Evolutionary conservation across 2,797 vertebrate genomes (phyloP).

Genomic region (Eurystomus glaucurus): DNA sequence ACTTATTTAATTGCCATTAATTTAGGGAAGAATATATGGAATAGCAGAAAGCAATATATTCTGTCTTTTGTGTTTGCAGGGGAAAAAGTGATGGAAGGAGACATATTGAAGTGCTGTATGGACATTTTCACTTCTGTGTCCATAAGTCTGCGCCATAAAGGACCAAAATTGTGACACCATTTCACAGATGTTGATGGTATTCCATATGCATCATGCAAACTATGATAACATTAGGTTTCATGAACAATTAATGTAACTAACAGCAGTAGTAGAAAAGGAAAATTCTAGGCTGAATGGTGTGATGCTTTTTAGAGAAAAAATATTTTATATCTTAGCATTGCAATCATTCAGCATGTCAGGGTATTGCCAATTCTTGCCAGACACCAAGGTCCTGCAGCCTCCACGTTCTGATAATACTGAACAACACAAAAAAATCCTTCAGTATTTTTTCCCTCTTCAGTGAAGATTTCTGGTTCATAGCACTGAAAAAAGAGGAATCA

Average conservation of each 20-base stretch:
- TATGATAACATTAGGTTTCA: neutral
- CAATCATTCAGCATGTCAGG: neutral
- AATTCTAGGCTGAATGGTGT: neutral
- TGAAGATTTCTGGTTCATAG: neutral
- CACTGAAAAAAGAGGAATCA: neutral
- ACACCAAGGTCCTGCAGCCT: neutral
- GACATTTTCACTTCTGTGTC: neutral
- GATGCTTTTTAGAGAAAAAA: neutral
- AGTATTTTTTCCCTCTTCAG: neutral
- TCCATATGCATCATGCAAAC: neutral
- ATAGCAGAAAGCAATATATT: neutral
- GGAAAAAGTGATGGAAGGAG: neutral
- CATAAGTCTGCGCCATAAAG: neutral
- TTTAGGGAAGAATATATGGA: neutral
- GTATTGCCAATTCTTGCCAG: neutral
- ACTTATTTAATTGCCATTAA: neutral
- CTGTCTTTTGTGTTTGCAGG: neutral
- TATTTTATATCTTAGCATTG: neutral
- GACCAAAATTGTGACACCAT: neutral
- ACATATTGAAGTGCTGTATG: neutral
- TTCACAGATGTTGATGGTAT: neutral
- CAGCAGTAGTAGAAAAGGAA: neutral
- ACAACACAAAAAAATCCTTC: neutral
- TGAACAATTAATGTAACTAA: neutral
- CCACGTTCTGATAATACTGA: neutral